Conservation (phyloP, 37 sponge, comb jelly and placozoan species). For the Trichoplax adhaerens region DNA sequence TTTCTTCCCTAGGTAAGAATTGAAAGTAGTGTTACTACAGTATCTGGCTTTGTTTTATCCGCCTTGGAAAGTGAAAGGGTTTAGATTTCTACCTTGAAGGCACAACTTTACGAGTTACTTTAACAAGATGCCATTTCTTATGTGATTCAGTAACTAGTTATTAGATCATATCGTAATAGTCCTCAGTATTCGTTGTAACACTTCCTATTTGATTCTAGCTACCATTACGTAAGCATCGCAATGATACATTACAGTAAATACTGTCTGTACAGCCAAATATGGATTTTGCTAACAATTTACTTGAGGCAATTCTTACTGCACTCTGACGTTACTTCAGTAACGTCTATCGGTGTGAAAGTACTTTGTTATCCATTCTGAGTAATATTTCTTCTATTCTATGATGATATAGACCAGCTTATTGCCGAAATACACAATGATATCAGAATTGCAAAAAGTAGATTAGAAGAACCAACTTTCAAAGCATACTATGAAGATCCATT, state of each 20-base stretch:
- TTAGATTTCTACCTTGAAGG: too few relatives aligned
- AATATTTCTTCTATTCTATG: too few relatives aligned
- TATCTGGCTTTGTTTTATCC: too few relatives aligned
- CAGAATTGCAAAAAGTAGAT: conserved; percentile 9
- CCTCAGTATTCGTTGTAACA: not conserved
- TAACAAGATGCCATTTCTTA: not conserved
- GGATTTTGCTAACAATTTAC: not conserved
- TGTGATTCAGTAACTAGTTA: not conserved
- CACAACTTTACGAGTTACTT: not conserved
- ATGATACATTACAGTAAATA: conserved; percentile 9
- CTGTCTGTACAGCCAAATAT: conserved; percentile 1
- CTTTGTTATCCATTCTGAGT: too few relatives aligned
- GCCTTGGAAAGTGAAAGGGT: too few relatives aligned
- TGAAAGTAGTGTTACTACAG: not conserved
- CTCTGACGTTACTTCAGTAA: too few relatives aligned
- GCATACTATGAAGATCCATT: too few relatives aligned
- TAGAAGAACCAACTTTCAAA: not conserved
- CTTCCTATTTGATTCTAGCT: not conserved
- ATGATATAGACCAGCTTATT: conserved; percentile 29
- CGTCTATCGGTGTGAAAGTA: too few relatives aligned
- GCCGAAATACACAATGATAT: conserved; percentile 35
- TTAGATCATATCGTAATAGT: not conserved
- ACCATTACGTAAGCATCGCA: not conserved
- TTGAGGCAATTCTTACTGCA: too few relatives aligned
- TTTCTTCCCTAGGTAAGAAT: conserved; percentile 41